Conservation (phyloP, 2,888 invertebrate genomes). For the Ceriagrion tenellum region DNA sequence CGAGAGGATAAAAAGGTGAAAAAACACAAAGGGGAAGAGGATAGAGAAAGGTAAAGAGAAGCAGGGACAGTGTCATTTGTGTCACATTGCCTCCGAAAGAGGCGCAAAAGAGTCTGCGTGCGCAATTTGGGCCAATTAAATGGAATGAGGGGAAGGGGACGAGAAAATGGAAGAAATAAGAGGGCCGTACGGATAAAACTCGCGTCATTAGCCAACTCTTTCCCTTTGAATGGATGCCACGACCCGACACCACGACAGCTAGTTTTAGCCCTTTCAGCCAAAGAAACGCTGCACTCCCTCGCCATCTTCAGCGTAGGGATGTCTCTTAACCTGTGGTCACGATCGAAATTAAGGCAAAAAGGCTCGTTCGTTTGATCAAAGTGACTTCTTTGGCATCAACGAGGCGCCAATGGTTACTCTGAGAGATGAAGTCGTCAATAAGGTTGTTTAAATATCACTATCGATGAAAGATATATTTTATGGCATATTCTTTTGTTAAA, state of each 20-base stretch:
- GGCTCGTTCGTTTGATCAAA: not conserved
- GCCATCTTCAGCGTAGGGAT: not conserved
- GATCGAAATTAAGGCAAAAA: not conserved
- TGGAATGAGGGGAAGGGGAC: not conserved
- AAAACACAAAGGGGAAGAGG: not conserved
- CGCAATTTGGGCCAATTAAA: constrained; percentile 14
- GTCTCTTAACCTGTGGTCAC: not conserved
- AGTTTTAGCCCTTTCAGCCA: not conserved
- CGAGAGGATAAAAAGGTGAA: not conserved
- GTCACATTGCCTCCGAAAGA: not conserved
- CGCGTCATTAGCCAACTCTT: constrained; percentile 2
- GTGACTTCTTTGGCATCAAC: not conserved
- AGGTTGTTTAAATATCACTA: no score
- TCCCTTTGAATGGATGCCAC: not conserved
- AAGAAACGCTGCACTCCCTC: not conserved
- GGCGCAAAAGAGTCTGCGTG: not conserved
- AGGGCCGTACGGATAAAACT: not conserved
- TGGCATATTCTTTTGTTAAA: no score
- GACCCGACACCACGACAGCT: not conserved
- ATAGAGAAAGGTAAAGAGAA: not conserved
- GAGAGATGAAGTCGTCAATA: no score
- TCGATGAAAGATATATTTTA: no score
- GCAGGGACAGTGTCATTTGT: not conserved
- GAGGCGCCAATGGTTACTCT: no score
- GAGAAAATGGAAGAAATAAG: not conserved